Percentiles rank a stretch among this genome's conserved stretches.
Conservation (phyloP, 1,140 invertebrate species). For the Hylyphantes graminicola region DNA sequence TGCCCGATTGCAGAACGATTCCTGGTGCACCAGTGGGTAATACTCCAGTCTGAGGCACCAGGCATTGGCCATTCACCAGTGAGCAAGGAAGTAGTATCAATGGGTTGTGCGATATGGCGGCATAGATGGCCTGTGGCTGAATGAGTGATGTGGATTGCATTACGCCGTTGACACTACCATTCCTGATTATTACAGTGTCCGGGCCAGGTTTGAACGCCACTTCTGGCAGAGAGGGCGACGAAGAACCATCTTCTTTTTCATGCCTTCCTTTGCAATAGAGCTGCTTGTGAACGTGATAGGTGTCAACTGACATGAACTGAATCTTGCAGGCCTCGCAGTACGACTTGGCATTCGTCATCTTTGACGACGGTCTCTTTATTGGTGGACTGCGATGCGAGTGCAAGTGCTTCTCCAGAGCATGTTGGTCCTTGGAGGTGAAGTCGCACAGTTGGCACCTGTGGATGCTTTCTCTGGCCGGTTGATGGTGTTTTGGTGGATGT, state of each 20-base stretch:
- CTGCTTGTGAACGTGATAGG: slow-evolving; percentile 89
- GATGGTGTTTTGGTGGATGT: background rate
- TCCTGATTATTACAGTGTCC: slow-evolving; percentile 26
- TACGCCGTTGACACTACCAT: background rate
- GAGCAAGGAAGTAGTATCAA: slow-evolving; percentile 89
- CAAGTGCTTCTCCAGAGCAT: slow-evolving; percentile 5
- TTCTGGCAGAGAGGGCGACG: slow-evolving; percentile 67
- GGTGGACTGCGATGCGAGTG: background rate
- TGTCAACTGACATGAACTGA: slow-evolving; percentile 86
- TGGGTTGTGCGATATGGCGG: slow-evolving; percentile 87
- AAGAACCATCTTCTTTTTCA: slow-evolving; percentile 67
- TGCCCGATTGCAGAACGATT: slow-evolving; percentile 48
- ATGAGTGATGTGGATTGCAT: slow-evolving; percentile 9
- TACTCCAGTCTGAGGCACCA: slow-evolving; percentile 74
- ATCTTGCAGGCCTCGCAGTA: slow-evolving; percentile 97
- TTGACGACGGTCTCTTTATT: slow-evolving; percentile 1
- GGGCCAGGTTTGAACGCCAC: slow-evolving; percentile 66
- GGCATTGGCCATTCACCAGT: slow-evolving; percentile 73
- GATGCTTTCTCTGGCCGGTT: background rate
- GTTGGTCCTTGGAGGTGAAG: background rate
- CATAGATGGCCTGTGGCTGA: slow-evolving; percentile 63
- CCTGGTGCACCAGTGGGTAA: slow-evolving; percentile 28
- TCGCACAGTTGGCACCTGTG: slow-evolving; percentile 9
- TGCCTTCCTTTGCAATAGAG: slow-evolving; percentile 93
- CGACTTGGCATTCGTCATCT: slow-evolving; percentile 32